Evolutionary conservation across 2,113 vertebrate species (phyloP).

Genomic region (Microcebus griseorufus): DNA sequence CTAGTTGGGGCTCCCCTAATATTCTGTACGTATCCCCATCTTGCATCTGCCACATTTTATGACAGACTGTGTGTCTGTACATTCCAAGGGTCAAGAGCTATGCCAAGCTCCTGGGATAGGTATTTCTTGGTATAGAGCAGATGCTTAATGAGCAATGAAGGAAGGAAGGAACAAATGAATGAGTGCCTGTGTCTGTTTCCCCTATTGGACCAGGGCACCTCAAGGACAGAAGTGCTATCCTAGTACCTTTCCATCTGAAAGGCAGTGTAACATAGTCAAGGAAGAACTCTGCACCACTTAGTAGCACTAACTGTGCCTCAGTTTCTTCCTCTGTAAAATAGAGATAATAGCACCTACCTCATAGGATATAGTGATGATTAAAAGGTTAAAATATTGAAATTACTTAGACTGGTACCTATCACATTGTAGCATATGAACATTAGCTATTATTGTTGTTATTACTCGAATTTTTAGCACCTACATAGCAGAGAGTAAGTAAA

Average conservation of each 20-base stretch:
- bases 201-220: fast-evolving
- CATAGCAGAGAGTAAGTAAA: background rate
- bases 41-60: background rate
- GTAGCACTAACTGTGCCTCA: background rate
- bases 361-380: background rate
- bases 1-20: background rate
- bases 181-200: background rate
- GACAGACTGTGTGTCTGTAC: background rate
- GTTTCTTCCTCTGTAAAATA: background rate
- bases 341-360: background rate
- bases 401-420: background rate
- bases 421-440: background rate
- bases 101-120: background rate
- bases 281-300: background rate
- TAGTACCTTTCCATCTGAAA: background rate
- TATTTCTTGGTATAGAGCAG: background rate
- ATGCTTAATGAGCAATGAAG: background rate
- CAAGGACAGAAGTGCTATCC: background rate
- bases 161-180: background rate
- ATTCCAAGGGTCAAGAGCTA: background rate
- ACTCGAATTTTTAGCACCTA: background rate
- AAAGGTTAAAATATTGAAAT: background rate
- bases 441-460: background rate
- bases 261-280: background rate
- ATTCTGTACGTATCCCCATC: background rate